Conservation (phyloP, 92 coral and sea anemone species). For the Galaxea fascicularis region DNA sequence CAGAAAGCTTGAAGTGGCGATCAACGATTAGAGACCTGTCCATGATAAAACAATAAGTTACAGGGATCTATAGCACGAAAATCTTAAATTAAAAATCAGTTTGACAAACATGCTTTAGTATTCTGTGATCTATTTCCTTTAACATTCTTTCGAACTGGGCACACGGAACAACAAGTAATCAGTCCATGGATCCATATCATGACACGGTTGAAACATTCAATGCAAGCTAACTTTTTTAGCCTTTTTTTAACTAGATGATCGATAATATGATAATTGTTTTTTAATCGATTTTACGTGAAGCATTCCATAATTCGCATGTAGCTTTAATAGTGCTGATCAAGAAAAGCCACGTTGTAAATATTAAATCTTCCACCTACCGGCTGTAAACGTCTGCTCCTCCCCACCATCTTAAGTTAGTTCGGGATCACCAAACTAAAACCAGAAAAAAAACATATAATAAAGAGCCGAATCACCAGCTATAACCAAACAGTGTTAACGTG, state of each 20-base stretch:
- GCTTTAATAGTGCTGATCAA: constrained; percentile 1
- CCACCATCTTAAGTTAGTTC: constrained; percentile 7
- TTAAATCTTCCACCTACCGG: not conserved
- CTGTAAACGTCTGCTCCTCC: not conserved
- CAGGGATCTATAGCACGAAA: too few relatives aligned
- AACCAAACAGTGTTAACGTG: not conserved
- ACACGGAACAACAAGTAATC: too few relatives aligned
- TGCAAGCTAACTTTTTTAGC: too few relatives aligned
- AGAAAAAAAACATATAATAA: not conserved
- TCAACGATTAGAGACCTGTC: too few relatives aligned
- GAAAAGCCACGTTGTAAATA: not conserved
- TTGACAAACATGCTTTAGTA: too few relatives aligned
- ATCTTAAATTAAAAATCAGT: too few relatives aligned
- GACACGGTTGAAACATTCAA: too few relatives aligned
- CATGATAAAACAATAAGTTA: too few relatives aligned
- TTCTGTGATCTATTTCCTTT: too few relatives aligned
- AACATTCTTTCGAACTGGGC: too few relatives aligned
- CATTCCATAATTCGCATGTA: not conserved
- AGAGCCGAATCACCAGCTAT: not conserved
- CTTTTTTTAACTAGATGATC: not conserved
- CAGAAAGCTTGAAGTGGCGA: too few relatives aligned
- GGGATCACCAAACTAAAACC: constrained; percentile 1
- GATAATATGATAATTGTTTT: not conserved
- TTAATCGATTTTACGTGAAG: not conserved
- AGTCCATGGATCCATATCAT: too few relatives aligned